Conservation (phyloP, 2,797 vertebrate genomes). For the Potorous gilbertii region DNA sequence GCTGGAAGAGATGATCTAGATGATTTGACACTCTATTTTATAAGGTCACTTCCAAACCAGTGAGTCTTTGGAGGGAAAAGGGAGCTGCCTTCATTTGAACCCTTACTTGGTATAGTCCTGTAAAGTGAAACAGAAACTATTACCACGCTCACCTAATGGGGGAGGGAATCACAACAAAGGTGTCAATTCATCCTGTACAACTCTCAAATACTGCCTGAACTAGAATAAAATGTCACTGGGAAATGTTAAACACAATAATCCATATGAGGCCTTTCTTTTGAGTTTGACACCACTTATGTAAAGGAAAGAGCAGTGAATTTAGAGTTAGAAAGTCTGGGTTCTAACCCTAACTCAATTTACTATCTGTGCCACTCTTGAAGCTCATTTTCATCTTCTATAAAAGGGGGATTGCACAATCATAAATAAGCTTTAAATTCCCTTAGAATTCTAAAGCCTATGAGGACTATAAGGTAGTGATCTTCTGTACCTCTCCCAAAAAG, state of each 20-base stretch:
- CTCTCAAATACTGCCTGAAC: neutral
- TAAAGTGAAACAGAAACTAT: neutral
- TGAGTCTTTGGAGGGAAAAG: neutral
- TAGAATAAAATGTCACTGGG: neutral
- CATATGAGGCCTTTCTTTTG: neutral
- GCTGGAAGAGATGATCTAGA: neutral
- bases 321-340: neutral
- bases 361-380: neutral
- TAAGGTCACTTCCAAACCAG: neutral
- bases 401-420: neutral
- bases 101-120: neutral
- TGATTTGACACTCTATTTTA: neutral
- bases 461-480: neutral
- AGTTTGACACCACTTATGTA: neutral
- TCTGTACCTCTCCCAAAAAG: neutral
- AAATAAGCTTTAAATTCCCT: neutral
- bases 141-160: neutral
- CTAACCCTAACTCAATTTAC: neutral
- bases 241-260: neutral
- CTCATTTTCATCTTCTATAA: neutral
- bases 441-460: neutral
- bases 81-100: neutral
- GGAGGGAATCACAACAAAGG: neutral
- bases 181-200: neutral
- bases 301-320: neutral